phyloP scores from a whole-genome alignment of 2,888 invertebrate genomes.

The Lysandra coridon region DNA sequence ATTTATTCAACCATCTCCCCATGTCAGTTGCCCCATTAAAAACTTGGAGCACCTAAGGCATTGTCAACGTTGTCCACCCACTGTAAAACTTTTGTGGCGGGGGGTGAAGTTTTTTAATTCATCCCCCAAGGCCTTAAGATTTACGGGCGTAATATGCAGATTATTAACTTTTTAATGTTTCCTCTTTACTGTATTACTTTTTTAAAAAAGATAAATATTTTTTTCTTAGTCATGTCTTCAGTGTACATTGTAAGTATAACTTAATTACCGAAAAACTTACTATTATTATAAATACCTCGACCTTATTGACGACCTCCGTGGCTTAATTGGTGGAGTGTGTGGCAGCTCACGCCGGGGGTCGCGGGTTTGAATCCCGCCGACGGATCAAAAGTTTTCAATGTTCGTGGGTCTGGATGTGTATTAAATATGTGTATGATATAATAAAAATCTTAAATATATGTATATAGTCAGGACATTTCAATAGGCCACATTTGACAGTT shows the following conservation, averaged over 20 bases:
- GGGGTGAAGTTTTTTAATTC: not conserved
- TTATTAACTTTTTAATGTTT: conserved; percentile 16
- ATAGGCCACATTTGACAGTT: no score
- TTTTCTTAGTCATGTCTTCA: not conserved
- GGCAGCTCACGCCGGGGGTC: no score
- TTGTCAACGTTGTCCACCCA: not conserved
- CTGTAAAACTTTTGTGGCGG: not conserved
- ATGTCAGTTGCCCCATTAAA: not conserved
- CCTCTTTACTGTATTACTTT: not conserved
- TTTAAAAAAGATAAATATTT: not conserved
- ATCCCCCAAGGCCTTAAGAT: not conserved
- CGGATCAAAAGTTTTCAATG: no score
- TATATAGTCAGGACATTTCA: no score
- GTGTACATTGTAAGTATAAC: not conserved
- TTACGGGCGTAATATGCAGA: conserved; percentile 5
- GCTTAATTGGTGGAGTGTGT: no score
- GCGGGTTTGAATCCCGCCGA: no score
- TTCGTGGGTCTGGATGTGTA: no score
- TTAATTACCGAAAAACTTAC: not conserved
- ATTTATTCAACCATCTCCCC: not conserved
- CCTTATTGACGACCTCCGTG: no score
- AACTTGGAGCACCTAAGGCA: conserved; percentile 3
- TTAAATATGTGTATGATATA: no score
- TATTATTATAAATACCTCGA: not conserved
- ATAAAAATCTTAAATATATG: no score